Evolutionary conservation across 2,797 vertebrate species (phyloP), one percentile per base, ranked within the genome.

Genomic region (Mionectes olivaceus): DNA sequence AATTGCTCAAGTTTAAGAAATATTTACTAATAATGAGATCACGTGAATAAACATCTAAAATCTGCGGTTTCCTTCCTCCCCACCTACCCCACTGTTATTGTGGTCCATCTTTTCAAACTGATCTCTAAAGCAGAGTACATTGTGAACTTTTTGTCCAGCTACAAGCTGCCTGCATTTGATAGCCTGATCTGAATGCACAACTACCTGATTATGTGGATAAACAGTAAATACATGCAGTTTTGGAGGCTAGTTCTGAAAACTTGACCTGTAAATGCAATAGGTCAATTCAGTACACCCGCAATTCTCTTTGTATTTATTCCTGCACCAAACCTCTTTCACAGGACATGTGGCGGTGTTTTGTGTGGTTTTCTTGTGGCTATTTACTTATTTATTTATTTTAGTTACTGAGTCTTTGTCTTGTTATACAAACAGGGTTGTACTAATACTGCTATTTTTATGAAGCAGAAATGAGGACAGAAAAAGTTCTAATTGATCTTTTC

Each of bases 221-320:
- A 87, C 32, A 93, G 39, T 22, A 92, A 90, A 95, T 69, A 59
- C 32, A 83, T 83, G 70, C 55, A 82, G 25, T 82, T 92, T 93
- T 82, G 69, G 67, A 87, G n/a, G 30, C 27, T 75, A 57, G 61
- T 69, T 93, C 79, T 88, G 73, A 81, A 91, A 94, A 94, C 60
- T 23, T 94, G 83, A 94, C 78, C 90, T 93, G 19, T 86, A 89
- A 91, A 92, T 83, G 69, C 43, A 86, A 27, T 85, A 94, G 85
- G 79, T 94, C 73, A 96, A 57, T 75, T 77, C 65, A 75, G 78
- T 61, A 86, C 28, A 71, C 41, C 19, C 30, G 1, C 25, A 60
- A 50, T 77, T 75, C n/a, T 91, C 87, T 87, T 87, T 91, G 27
- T 63, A 33, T 78, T 91, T 95, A 83, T 74, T 87, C 47, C 52